phyloP scores from a whole-genome alignment of 2,888 invertebrate genomes.

The Anoplius nigerrimus region DNA sequence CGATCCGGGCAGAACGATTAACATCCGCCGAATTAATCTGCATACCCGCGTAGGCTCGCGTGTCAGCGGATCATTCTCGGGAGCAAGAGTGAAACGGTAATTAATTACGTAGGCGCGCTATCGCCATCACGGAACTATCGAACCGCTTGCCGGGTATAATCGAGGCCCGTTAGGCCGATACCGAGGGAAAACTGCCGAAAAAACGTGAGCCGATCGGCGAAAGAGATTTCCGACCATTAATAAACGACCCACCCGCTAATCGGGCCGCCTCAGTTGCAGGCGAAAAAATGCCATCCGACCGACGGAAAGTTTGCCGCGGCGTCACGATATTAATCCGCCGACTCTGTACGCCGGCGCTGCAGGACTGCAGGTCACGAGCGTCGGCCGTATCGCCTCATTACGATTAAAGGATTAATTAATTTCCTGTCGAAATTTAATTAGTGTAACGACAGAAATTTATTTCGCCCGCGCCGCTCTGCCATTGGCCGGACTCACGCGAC shows the following conservation, averaged over 20 bases:
- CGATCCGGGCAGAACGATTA: no score
- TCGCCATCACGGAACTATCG: no score
- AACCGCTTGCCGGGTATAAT: no score
- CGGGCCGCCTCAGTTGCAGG: no score
- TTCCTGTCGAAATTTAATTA: conserved; percentile 50
- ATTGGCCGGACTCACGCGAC: neutral
- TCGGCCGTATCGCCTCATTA: conserved; percentile 38
- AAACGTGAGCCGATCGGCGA: no score
- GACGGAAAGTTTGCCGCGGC: conserved; percentile 1
- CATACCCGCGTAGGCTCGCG: neutral
- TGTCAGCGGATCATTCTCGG: neutral
- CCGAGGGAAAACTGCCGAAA: no score
- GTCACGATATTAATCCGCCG: conserved; percentile 32
- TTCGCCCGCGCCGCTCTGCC: conserved; percentile 22
- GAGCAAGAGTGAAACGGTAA: neutral
- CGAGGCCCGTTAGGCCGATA: no score
- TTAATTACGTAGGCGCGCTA: neutral
- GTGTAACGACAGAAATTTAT: conserved; percentile 49
- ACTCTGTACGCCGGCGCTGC: conserved; percentile 13
- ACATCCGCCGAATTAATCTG: neutral
- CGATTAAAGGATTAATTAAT: conserved; percentile 51
- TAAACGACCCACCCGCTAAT: no score
- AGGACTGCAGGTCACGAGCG: conserved; percentile 7
- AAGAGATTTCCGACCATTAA: no score
- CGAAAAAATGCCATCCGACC: no score